A percentile compares a stretch with the other conserved stretches of the same genome.
These are phyloP conservation scores for Pimephales promelas DNA, from an alignment of 2,113 vertebrate genomes.

Conservation along the genomic window DNA sequence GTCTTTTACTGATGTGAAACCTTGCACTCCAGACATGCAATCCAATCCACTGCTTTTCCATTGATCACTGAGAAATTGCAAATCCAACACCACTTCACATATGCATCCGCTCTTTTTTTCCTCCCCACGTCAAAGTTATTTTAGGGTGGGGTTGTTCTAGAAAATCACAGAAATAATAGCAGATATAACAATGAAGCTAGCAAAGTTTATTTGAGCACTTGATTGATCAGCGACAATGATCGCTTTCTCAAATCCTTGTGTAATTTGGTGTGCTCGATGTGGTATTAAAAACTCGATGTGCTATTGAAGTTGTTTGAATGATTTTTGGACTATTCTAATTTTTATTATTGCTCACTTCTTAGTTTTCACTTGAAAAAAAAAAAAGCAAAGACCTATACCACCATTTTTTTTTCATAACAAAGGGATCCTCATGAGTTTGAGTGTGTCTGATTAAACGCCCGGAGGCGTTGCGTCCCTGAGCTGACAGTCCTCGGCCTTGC, in stretches of 20 bases:
- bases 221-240: not conserved
- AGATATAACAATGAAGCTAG: not conserved
- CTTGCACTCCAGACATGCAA: too few species aligned
- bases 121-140: too few species aligned
- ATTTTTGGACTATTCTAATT: not conserved
- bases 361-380: not conserved
- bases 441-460: constrained; percentile 52
- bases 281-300: not conserved
- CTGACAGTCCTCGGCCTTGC: constrained; percentile 69
- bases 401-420: constrained; percentile 1
- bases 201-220: not conserved
- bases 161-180: not conserved
- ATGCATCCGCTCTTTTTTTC: too few species aligned
- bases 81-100: too few species aligned
- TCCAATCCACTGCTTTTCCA: too few species aligned
- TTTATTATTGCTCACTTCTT: not conserved
- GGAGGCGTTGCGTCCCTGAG: constrained; percentile 63
- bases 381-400: not conserved
- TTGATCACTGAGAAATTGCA: too few species aligned
- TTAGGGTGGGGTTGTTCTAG: not conserved
- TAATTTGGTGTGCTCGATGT: not conserved
- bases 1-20: not conserved
- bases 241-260: not conserved
- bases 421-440: not conserved
- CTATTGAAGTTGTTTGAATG: not conserved